Evolutionary conservation across 2,113 vertebrate genomes (phyloP).

Genomic region (Rhegmatorhina hoffmannsi): DNA sequence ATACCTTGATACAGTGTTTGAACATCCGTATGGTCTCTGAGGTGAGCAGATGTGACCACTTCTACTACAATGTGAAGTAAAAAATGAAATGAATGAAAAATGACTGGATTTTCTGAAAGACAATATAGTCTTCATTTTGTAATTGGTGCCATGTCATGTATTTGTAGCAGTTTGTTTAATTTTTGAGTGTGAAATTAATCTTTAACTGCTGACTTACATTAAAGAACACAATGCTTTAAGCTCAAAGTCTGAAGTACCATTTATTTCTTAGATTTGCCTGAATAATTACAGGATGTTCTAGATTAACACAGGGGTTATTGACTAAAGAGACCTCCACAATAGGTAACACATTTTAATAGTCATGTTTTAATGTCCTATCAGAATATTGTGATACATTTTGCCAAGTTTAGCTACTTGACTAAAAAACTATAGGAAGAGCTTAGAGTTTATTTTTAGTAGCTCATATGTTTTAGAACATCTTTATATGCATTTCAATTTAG

Average conservation of each 20-base stretch:
- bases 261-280: neutral
- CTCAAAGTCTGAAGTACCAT: neutral
- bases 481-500: neutral
- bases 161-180: neutral
- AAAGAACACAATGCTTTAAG: neutral
- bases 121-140: neutral
- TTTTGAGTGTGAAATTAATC: neutral
- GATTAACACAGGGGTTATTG: neutral
- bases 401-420: neutral
- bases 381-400: slow-evolving; percentile 20
- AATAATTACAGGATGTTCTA: neutral
- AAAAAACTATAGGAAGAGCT: neutral
- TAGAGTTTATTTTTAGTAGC: slow-evolving; percentile 2
- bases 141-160: neutral
- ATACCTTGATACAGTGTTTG: slow-evolving; percentile 17
- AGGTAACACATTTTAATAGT: neutral
- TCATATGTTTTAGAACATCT: neutral
- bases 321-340: neutral
- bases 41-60: slow-evolving; percentile 43
- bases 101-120: neutral
- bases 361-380: neutral
- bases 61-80: neutral
- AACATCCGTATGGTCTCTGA: slow-evolving; percentile 49
- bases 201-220: neutral
- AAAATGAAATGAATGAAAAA: neutral